phyloP scores from a whole-genome alignment of 2,888 invertebrate genomes.

The Stenolophus ochropezus region DNA sequence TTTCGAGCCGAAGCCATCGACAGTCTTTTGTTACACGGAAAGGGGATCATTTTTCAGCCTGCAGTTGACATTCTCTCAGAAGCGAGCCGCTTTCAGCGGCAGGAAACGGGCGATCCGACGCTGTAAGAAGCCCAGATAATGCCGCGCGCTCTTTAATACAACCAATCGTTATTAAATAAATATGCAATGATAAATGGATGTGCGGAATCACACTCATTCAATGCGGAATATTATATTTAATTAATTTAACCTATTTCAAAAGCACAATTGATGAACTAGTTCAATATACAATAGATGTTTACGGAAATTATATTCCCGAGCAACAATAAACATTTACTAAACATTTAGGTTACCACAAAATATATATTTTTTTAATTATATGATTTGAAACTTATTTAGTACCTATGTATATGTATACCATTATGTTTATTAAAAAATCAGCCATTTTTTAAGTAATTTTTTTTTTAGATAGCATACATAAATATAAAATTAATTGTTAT shows the following conservation, averaged over 20 bases:
- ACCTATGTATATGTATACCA: too few species aligned
- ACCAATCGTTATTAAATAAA: conserved; percentile 24
- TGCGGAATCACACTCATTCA: not conserved
- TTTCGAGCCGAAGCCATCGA: conserved; percentile 44
- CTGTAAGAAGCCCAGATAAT: conserved; percentile 42
- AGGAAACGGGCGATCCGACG: not conserved
- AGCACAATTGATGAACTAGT: not conserved
- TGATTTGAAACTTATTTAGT: too few species aligned
- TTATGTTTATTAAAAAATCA: too few species aligned
- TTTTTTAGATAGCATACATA: too few species aligned
- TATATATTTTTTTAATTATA: too few species aligned
- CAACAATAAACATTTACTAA: too few species aligned
- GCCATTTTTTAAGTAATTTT: too few species aligned
- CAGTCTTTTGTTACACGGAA: conserved; percentile 56
- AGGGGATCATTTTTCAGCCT: conserved; percentile 55
- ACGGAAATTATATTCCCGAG: not conserved
- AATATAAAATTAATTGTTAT: too few species aligned
- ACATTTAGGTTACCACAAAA: too few species aligned
- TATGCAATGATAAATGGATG: conserved; percentile 24
- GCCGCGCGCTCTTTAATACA: conserved; percentile 33
- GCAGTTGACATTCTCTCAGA: conserved; percentile 55
- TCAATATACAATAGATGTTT: not conserved
- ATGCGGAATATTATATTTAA: not conserved
- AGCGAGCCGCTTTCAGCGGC: conserved; percentile 30
- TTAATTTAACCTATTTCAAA: not conserved